Evolutionary conservation across 2,888 invertebrate genomes (phyloP).

Genomic region (Xylocampa areola): DNA sequence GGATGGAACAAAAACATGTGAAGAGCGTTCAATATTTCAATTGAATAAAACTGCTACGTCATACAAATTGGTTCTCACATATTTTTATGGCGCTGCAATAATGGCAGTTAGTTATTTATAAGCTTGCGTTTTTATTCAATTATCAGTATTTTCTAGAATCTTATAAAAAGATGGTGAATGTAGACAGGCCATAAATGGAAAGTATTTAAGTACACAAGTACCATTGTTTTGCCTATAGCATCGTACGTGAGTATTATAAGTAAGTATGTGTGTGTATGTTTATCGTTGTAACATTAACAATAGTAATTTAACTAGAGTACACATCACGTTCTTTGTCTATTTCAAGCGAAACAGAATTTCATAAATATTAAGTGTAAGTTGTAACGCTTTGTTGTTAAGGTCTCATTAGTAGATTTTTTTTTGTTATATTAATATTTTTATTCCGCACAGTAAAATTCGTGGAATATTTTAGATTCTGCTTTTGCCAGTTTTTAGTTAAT

Average conservation of each 20-base stretch:
- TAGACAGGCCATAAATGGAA: slow-evolving; percentile 52
- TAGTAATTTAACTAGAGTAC: slow-evolving; percentile 28
- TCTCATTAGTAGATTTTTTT: slow-evolving; percentile 14
- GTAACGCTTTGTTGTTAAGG: slow-evolving; percentile 18
- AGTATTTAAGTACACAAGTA: slow-evolving; percentile 52
- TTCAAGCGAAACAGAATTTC: slow-evolving; percentile 20
- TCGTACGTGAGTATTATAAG: slow-evolving; percentile 26
- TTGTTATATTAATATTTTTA: neutral
- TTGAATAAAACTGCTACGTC: slow-evolving; percentile 34
- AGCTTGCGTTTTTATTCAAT: slow-evolving; percentile 28
- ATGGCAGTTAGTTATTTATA: slow-evolving; percentile 18
- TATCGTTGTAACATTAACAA: slow-evolving; percentile 19
- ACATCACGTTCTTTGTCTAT: slow-evolving; percentile 38
- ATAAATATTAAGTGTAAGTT: slow-evolving; percentile 13
- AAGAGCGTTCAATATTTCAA: slow-evolving; percentile 30
- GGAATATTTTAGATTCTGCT: slow-evolving; percentile 22
- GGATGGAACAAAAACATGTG: slow-evolving; percentile 23
- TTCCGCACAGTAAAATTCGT: neutral
- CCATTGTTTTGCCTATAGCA: slow-evolving; percentile 26
- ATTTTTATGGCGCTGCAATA: slow-evolving; percentile 40
- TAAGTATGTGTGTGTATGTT: slow-evolving; percentile 11
- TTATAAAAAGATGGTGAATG: slow-evolving; percentile 59
- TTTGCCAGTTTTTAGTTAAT: slow-evolving; percentile 5
- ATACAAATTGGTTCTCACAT: slow-evolving; percentile 47
- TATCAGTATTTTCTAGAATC: slow-evolving; percentile 36